Evolutionary conservation across 2,888 invertebrate species (phyloP), one percentile per base, ranked within the genome.

Genomic region (Orchesellides sinensis): DNA sequence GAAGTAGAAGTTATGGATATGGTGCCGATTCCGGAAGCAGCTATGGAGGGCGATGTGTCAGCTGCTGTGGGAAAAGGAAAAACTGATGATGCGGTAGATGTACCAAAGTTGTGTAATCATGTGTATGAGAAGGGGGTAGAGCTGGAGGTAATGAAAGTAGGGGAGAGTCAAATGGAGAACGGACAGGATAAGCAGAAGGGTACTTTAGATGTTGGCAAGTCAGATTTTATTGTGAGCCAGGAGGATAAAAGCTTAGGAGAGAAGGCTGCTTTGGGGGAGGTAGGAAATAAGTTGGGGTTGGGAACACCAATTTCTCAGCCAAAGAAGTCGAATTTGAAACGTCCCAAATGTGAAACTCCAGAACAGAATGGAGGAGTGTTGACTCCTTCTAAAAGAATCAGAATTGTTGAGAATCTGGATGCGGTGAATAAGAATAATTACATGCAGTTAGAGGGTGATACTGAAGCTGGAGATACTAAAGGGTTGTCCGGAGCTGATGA

Each of bases 351-450:
- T 21, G 69, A 32, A 32, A 79, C 70, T n/a, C 69, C 70, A 17
- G 17, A 35, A 14, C 14, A n/a, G n/a, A n/a, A n/a, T n/a, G n/a
- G n/a, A n/a, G 56, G 68, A 8, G 5, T 35, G 29, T 21, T 27
- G 2, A 40, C 66, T 21, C 29, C 72, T 1, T 23, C 49, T 1
- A 81, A 81, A 52, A 56, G 81, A 23, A 81, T 81, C 1, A 73
- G 68, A 52, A 81, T 81, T 59, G 74, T 81, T 8, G 81, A 81
- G 17, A 74, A 68, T 25, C 49, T 61, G 21, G 74, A 81, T 5
- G 61, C 27, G n/a, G 8, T 1, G 0, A 80, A 56, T 14, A 21
- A 25, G 5, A 54, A 40, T 21, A 65, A 70, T 45, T 47, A 40
- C 17, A 47, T 66, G 0, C 27, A 65, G 8, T 35, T 80, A 4